Conservation (phyloP, 1,140 invertebrate species). For the Aphelenchoides avenae region DNA sequence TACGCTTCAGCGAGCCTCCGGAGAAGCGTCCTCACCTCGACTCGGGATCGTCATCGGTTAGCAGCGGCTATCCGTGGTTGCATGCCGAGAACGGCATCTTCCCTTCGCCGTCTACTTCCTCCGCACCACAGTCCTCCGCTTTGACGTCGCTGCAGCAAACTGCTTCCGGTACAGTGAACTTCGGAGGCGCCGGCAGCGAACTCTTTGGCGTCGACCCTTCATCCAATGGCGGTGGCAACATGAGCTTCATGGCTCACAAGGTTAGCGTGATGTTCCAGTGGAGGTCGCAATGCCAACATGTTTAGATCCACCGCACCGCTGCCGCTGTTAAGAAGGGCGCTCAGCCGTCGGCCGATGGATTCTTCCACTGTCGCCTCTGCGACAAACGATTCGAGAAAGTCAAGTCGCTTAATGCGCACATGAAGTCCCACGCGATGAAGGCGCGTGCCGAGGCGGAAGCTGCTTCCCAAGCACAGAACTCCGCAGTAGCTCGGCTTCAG, state of each 20-base stretch:
- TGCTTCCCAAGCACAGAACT: conserved; percentile 37
- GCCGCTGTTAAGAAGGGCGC: conserved; percentile 49
- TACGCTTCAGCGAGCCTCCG: conserved; percentile 17
- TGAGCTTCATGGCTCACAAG: background rate
- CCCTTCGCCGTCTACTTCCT: conserved; percentile 40
- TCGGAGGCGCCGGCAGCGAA: background rate
- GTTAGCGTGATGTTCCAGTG: background rate
- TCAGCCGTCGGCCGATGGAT: conserved; percentile 58
- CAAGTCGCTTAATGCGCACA: conserved; percentile 58
- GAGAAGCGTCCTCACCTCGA: too few species aligned
- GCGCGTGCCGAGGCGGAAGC: conserved; percentile 57
- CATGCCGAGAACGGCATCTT: conserved; percentile 41
- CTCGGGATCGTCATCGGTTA: too few species aligned
- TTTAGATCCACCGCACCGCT: background rate
- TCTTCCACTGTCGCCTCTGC: conserved; percentile 58
- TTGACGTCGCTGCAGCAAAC: background rate
- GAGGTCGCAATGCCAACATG: background rate
- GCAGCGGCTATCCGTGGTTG: conserved; percentile 34
- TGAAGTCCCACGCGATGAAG: conserved; percentile 59
- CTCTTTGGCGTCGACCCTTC: background rate
- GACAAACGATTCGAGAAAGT: conserved; percentile 58
- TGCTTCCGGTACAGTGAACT: background rate
- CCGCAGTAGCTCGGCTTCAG: conserved; percentile 26
- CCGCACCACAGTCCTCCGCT: conserved; percentile 26
- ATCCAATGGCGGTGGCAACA: background rate